Percentiles rank a stretch among this genome's conserved stretches.
phyloP scores from a whole-genome alignment of 2,113 vertebrate species.

The Callithrix jacchus region DNA sequence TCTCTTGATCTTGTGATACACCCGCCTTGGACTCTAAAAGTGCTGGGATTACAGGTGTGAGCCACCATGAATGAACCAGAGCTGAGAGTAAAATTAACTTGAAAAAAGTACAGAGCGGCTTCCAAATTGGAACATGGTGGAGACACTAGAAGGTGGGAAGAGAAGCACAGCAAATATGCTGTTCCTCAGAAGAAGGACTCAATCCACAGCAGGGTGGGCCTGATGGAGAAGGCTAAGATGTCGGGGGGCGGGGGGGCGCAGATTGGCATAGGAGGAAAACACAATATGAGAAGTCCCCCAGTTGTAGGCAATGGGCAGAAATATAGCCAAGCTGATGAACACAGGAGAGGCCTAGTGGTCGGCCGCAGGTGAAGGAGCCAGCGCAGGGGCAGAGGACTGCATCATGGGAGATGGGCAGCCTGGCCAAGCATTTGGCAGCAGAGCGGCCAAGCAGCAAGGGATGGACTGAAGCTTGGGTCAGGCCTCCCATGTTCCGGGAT shows the following conservation, averaged over 20 bases:
- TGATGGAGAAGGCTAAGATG: neutral
- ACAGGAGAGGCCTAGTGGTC: neutral
- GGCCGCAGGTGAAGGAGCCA: neutral
- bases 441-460: neutral
- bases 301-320: neutral
- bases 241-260: neutral
- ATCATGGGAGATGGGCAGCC: conserved; percentile 4
- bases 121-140: neutral
- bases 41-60: too few relatives aligned
- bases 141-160: neutral
- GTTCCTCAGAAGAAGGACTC: neutral
- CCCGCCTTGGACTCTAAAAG: too few relatives aligned
- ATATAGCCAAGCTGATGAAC: neutral
- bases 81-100: conserved; percentile 11
- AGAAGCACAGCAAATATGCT: neutral
- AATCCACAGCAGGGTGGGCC: neutral
- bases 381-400: neutral
- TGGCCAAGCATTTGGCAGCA: neutral
- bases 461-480: neutral
- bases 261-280: neutral
- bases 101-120: neutral
- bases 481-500: neutral
- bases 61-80: neutral
- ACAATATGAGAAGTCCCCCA: neutral
- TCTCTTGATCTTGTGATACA: too few relatives aligned